Base-by-base conservation (phyloP, 2,888 invertebrate genomes). In the Orthosia incerta region DNA sequence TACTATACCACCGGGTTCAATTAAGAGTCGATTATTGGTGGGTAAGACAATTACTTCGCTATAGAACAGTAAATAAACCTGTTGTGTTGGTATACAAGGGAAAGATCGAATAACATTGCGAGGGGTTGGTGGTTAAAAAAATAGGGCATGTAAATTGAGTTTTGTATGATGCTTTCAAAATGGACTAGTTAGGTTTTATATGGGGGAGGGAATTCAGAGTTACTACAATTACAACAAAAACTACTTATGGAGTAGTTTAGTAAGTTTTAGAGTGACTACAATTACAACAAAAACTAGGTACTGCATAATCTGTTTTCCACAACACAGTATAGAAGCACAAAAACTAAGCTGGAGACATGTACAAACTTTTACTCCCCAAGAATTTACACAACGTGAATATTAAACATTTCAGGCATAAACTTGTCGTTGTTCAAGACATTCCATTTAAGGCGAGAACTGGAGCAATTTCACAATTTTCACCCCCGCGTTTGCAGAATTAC, bases 1-100 rank as follows among this genome's bases (percentile, higher is more conserved):
- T 80, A 72, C 76, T 57, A 64, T 70, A 78, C 72, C 75, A 65
- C 57, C 18, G 69, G 70, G 53, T 76, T 71, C 72, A 76, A 83
- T 81, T 78, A 83, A 60, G 65, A 45, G 57, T 51, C 15, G 56
- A 78, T 72, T 80, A 73, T 73, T 68, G 69, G 53, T 59, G 13
- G 59, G 59, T 16, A 48, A 64, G 56, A 66, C 71, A 74, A 70
- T 76, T 79, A 72, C 48, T 31, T 56, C 18, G 61, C 50, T 69
- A 63, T 59, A 56, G 73, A 72, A 62, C 39, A 63, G 60, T 56
- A 61, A 64, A 74, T 55, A 72, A 57, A 79, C 60, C 53, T 69
- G 48, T 53, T 51, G 63, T 50, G 18, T 55, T 56, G 4, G 11
- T 48, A 26, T 16, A 61, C 68, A 61, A 23, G 3, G 55, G 50